Base-by-base conservation (phyloP, 1,140 invertebrate species). In the Rhagoletis zephyria region DNA sequence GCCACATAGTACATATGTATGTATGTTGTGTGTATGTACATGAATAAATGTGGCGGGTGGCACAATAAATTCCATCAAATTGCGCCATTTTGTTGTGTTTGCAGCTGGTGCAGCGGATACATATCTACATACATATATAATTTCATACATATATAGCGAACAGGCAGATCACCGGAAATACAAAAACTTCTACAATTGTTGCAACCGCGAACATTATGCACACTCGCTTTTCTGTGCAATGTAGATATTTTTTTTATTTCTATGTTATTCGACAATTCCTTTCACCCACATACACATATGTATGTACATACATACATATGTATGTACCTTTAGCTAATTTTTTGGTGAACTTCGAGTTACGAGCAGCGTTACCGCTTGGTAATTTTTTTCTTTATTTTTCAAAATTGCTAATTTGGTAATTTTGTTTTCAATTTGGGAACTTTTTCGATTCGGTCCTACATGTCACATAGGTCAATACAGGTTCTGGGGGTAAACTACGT, bases 161-260 rank as follows among this genome's bases (percentile, higher is more conserved):
- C 10, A 74, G 42, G 45, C 67, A 74, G 14, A 45, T 30, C 30
- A 16, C 3, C 40, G 42, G 30, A 67, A 40, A 70, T 5, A 67
- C 7, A 19, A 67, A 19, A 7, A 30, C 30, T 40, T 30, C 67
- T 45, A 74, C 19, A 40, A 48, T 74, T 48, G 67, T 48, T 74
- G 67, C 67, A 74, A 74, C 67, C 67, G 40, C 67, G 45, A 74
- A 74, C 40, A 70, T 45, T 70, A 48, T 74, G 67, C 67, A 74
- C 40, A 70, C 10, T 70, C 40, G 40, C 42, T 12, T 70, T 48
- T 48, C 9, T 40, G 4, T 74, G 40, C 2, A 16, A 14, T 74
- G 67, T n/a, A 30, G 30, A 30, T 30, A 30, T 30, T 30, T 30
- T 30, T 30, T 59, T 56, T 4, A 6, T 77, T n/a, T 51, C 3